phyloP scores from a whole-genome alignment of 2,888 invertebrate genomes.

The Philonicus albiceps region DNA sequence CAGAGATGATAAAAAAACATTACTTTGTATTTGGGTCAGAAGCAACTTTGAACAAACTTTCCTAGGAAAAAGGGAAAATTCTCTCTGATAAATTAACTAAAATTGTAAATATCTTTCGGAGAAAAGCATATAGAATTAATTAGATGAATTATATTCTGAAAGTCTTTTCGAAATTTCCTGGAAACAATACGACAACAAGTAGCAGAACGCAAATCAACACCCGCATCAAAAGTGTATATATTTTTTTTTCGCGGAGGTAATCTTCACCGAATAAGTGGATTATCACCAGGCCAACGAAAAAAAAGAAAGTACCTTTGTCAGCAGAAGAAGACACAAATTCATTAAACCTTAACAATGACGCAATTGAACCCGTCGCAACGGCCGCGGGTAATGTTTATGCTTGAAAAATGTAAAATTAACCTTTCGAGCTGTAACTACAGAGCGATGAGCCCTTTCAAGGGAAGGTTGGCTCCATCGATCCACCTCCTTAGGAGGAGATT shows the following conservation, averaged over 20 bases:
- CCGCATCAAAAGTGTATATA: neutral
- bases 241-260: neutral
- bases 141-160: neutral
- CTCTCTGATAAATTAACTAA: neutral
- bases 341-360: neutral
- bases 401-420: neutral
- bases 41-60: neutral
- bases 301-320: neutral
- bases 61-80: neutral
- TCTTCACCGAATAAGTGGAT: neutral
- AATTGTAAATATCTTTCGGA: neutral
- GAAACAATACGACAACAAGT: neutral
- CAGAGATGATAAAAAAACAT: neutral
- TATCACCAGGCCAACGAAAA: neutral
- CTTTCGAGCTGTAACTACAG: neutral
- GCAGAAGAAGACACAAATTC: neutral
- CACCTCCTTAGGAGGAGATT: neutral
- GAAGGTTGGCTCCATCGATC: neutral
- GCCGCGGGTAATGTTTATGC: neutral
- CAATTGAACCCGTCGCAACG: neutral
- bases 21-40: neutral
- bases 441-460: neutral
- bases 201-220: neutral
- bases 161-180: neutral
- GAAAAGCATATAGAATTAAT: neutral